phyloP scores from a whole-genome alignment of 2,113 vertebrate species.

The Sebastes schlegelii region DNA sequence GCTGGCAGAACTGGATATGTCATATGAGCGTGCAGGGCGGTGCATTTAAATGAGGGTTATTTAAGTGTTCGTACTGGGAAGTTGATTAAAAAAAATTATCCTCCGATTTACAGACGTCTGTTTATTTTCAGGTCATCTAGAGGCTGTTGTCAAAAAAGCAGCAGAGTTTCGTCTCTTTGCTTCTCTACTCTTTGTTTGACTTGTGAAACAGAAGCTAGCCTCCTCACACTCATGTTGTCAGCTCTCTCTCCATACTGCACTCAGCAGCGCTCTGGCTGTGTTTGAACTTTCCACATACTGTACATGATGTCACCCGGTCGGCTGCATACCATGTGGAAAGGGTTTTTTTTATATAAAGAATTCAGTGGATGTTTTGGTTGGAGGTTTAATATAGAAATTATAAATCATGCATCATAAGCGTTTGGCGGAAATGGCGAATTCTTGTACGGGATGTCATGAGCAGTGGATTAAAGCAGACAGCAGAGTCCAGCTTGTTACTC shows the following conservation, averaged over 20 bases:
- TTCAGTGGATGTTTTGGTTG: slow-evolving; percentile 17
- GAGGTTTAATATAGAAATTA: slow-evolving; percentile 56
- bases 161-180: no score
- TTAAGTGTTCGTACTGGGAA: no score
- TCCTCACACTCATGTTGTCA: background rate
- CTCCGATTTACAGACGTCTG: no score
- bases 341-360: slow-evolving; percentile 14
- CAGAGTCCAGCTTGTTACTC: background rate
- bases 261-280: background rate
- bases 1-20: no score
- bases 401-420: slow-evolving; percentile 62
- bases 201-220: background rate
- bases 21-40: no score
- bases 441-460: slow-evolving; percentile 29
- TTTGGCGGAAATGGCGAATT: slow-evolving; percentile 18
- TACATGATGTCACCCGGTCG: slow-evolving; percentile 6
- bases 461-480: background rate
- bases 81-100: no score
- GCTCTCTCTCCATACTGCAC: background rate
- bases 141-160: no score
- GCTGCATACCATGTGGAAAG: slow-evolving; percentile 10
- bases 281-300: slow-evolving; percentile 5
- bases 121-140: no score
- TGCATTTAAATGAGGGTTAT: no score
- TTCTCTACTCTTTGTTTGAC: no score